These are phyloP conservation scores for Aplochiton taeniatus DNA, from an alignment of 2,797 vertebrate genomes.

Conservation along the genomic window DNA sequence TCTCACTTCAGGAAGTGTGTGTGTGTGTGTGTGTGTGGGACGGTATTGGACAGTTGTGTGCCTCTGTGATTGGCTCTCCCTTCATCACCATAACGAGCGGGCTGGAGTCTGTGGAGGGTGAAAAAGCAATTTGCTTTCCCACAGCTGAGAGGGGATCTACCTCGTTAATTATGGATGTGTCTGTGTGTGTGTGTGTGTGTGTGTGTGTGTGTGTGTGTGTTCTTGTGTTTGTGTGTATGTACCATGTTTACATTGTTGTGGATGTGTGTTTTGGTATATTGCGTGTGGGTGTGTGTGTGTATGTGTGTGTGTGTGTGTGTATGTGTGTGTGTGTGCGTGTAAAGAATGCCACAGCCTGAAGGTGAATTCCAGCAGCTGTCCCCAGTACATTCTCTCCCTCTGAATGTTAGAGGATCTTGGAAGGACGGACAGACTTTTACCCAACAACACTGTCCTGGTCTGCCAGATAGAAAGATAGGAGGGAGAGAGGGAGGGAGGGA, in stretches of 20 bases:
- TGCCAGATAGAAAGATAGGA: conserved; percentile 17
- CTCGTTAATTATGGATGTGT: conserved; percentile 71
- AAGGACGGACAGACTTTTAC: conserved; percentile 8
- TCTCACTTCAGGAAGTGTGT: conserved; percentile 20
- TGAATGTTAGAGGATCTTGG: conserved; percentile 4
- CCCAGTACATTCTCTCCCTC: conserved; percentile 39
- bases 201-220: conserved; percentile 1
- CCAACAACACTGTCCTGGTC: too few species aligned
- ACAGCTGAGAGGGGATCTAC: conserved; percentile 74
- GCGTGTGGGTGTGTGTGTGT: conserved; percentile 7
- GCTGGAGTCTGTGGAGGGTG: conserved; percentile 75
- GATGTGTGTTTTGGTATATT: neutral
- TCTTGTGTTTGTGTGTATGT: conserved; percentile 1
- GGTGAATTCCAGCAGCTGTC: conserved; percentile 54
- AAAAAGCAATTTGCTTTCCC: conserved; percentile 79
- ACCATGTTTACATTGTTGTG: neutral
- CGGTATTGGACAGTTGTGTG: conserved; percentile 62
- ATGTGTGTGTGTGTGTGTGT: conserved; percentile 3
- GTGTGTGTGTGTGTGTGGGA: conserved; percentile 1
- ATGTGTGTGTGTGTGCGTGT: conserved; percentile 14
- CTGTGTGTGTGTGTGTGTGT: conserved; percentile 31
- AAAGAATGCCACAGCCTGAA: conserved; percentile 39
- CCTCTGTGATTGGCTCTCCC: conserved; percentile 64
- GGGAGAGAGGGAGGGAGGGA: neutral
- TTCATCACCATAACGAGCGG: conserved; percentile 76